Evolutionary conservation across 64 coral and sea anemone species (phyloP).

Genomic region (Catalaphyllia jardinei): DNA sequence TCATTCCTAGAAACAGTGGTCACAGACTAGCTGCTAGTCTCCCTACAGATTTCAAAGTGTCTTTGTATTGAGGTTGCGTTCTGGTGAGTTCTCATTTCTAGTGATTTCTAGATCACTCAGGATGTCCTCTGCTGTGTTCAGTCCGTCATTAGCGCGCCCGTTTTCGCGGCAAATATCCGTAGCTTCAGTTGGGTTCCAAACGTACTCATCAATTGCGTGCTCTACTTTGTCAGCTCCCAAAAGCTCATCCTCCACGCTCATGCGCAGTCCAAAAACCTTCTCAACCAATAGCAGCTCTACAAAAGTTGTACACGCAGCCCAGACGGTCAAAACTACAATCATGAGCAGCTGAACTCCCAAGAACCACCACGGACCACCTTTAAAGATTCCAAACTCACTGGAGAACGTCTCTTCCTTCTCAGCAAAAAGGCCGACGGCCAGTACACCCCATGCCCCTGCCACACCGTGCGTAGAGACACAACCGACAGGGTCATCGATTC

Average conservation of each 20-base stretch:
- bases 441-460: constrained; percentile 71
- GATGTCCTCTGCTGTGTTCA: background rate
- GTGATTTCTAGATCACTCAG: background rate
- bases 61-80: background rate
- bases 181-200: background rate
- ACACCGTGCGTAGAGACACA: constrained; percentile 78
- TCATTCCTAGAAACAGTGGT: too few relatives aligned
- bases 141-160: background rate
- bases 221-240: constrained; percentile 70
- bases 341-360: constrained; percentile 62
- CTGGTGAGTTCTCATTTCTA: background rate
- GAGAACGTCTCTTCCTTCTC: constrained; percentile 74
- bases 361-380: constrained; percentile 68
- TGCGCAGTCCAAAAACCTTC: constrained; percentile 66
- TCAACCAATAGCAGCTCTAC: constrained; percentile 61
- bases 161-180: background rate
- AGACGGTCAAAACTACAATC: constrained; percentile 32
- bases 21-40: background rate
- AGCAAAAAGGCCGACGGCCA: constrained; percentile 79
- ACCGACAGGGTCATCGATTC: constrained; percentile 87
- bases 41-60: background rate
- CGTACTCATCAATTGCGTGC: constrained; percentile 53
- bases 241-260: constrained; percentile 64
- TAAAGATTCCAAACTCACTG: constrained; percentile 71
- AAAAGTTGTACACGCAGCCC: constrained; percentile 50